Percentiles rank a stretch among this genome's conserved stretches.
These are phyloP conservation scores for Sesia apiformis DNA, from an alignment of 2,888 invertebrate species.

Conservation along the genomic window DNA sequence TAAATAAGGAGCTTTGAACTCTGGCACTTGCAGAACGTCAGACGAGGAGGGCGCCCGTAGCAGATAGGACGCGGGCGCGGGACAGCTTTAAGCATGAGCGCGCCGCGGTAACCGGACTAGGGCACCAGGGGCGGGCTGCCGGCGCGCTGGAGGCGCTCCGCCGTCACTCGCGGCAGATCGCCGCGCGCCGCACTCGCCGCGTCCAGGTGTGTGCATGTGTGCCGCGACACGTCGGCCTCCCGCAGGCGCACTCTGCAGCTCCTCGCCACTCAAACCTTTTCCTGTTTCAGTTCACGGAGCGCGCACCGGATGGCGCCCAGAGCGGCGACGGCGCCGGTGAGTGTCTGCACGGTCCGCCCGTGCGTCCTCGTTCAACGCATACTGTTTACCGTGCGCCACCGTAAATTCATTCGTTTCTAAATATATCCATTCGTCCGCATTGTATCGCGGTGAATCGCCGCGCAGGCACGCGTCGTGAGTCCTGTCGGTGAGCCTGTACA, in stretches of 20 bases:
- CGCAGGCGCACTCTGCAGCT: constrained; percentile 5
- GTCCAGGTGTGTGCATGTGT: constrained; percentile 79
- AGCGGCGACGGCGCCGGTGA: constrained; percentile 57
- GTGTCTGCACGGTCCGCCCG: constrained; percentile 20
- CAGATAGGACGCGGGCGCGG: background rate
- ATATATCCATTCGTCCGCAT: constrained; percentile 35
- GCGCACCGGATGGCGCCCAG: constrained; percentile 58
- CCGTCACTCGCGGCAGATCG: constrained; percentile 89
- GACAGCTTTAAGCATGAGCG: background rate
- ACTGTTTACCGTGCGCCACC: background rate
- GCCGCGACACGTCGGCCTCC: constrained; percentile 11
- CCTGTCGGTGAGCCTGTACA: constrained; percentile 4
- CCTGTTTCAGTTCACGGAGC: constrained; percentile 65
- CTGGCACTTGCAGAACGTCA: background rate
- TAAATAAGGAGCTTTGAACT: constrained; percentile 35
- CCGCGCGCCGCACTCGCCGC: constrained; percentile 85
- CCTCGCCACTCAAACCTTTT: background rate
- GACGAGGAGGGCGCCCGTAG: background rate
- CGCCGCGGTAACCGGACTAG: constrained; percentile 4
- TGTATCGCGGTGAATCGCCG: constrained; percentile 26
- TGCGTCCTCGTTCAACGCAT: background rate
- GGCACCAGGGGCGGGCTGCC: constrained; percentile 14
- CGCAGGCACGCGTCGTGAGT: constrained; percentile 5
- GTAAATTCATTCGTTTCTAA: constrained; percentile 27
- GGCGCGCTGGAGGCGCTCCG: constrained; percentile 83